Conservation (phyloP, 2,113 vertebrate species). For the Saccopteryx bilineata region DNA sequence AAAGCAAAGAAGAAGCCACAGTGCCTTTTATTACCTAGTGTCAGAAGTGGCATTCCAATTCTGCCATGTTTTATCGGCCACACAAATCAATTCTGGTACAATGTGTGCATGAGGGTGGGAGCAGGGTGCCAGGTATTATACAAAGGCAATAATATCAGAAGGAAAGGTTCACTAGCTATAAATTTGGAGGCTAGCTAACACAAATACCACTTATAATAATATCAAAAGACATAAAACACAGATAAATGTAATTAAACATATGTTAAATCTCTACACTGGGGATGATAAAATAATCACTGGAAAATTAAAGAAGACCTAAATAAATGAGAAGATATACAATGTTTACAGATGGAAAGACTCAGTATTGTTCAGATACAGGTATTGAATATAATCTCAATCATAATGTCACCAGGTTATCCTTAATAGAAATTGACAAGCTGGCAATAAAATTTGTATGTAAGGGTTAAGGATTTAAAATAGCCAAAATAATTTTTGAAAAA, state of each 20-base stretch:
- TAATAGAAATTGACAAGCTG: constrained; percentile 44
- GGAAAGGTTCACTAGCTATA: not conserved
- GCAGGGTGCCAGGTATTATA: not conserved
- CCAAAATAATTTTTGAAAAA: constrained; percentile 36
- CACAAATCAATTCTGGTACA: not conserved
- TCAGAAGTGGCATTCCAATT: not conserved
- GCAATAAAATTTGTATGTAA: constrained; percentile 58
- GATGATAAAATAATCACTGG: constrained; percentile 26
- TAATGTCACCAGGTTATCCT: not conserved
- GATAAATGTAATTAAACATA: constrained; percentile 22
- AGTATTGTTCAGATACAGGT: not conserved
- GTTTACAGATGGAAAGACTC: not conserved
- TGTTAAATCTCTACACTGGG: not conserved
- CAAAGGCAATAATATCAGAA: not conserved
- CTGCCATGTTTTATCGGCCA: not conserved
- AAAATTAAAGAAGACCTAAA: constrained; percentile 5
- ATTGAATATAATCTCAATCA: not conserved
- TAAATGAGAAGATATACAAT: not conserved
- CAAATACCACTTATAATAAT: not conserved
- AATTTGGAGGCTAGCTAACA: not conserved
- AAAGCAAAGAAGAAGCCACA: not conserved
- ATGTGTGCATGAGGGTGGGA: too few species aligned
- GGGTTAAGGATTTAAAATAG: constrained; percentile 68
- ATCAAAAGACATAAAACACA: not conserved
- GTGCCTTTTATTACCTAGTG: not conserved